Evolutionary conservation across 2,113 vertebrate species (phyloP), one percentile per base, ranked within the genome.

Genomic region (Pipra filicauda): DNA sequence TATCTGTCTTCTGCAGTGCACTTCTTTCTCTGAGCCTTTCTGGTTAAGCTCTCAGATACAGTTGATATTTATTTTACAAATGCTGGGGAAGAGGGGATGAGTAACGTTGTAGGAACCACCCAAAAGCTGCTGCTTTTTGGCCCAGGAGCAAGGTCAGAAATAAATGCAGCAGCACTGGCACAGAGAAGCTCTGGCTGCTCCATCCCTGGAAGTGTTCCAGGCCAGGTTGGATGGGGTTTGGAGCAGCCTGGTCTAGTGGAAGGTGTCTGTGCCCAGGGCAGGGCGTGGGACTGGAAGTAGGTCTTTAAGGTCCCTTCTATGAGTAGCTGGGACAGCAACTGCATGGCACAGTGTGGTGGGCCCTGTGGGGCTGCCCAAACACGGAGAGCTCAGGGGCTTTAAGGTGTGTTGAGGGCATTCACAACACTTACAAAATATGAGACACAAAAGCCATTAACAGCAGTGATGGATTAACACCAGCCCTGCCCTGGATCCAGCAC

Each of bases 391-490:
- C 24, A 3, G n/a, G 27, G 39, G 46, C 17, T 88, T 52, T 22
- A 12, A 12, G 48, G 8, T 6, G 35, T 15, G 0, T 3, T 41
- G 69, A n/a, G 20, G 28, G 17, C 15, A 4, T 7, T 37, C 19
- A 37, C 5, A 27, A 1, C 3, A 11, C 46, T 51, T 11, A 12
- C 9, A 14, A n/a, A 73, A 17, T 0, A 4, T 0, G 35, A 46
- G 31, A 12, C 8, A 24, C 54, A 23, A 54, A 54, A 30, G 16
- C 20, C 49, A 4, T 35, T 8, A n/a, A 62, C 23, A 28, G 51
- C 11, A 0, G 39, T 0, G 0, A 44, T 2, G 18, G 30, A 1
- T 9, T 2, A 30, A 37, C 8, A 61, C 35, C 28, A 8, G 31
- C 27, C 41, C 13, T 0, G 5, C 37, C 66, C 37, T 21, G 31